phyloP scores from a whole-genome alignment of 2,888 invertebrate genomes.

The Clanis bilineata region DNA sequence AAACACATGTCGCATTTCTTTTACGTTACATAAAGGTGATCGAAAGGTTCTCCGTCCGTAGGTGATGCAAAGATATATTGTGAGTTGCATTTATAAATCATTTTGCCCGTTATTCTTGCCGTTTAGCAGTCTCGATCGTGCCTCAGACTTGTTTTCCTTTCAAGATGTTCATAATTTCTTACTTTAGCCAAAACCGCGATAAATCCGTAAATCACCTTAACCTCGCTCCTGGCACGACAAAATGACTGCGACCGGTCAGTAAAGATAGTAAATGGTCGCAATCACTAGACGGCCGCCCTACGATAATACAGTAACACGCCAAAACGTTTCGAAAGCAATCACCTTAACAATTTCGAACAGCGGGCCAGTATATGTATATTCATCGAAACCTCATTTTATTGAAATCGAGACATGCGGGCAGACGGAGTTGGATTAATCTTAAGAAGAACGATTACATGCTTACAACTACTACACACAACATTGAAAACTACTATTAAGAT shows the following conservation, averaged over 20 bases:
- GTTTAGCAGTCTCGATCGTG: not conserved
- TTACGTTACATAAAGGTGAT: not conserved
- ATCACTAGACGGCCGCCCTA: not conserved
- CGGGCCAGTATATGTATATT: not conserved
- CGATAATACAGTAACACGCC: not conserved
- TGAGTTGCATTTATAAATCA: too few relatives aligned
- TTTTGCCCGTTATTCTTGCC: not conserved
- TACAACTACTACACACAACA: not conserved
- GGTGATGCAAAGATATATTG: conserved; percentile 10
- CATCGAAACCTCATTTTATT: not conserved
- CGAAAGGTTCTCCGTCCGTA: not conserved
- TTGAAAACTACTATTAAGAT: not conserved
- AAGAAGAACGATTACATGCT: not conserved
- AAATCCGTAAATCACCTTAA: not conserved
- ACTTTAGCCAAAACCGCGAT: not conserved
- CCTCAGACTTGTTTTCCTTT: not conserved
- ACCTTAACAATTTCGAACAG: not conserved
- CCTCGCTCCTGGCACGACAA: not conserved
- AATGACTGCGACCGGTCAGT: not conserved
- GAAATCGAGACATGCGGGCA: not conserved
- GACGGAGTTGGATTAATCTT: not conserved
- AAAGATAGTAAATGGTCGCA: not conserved
- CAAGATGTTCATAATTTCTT: not conserved
- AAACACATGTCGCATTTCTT: not conserved
- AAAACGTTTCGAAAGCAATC: not conserved